Evolutionary conservation across 2,888 invertebrate genomes (phyloP).

Genomic region (Eretmocerus hayati): DNA sequence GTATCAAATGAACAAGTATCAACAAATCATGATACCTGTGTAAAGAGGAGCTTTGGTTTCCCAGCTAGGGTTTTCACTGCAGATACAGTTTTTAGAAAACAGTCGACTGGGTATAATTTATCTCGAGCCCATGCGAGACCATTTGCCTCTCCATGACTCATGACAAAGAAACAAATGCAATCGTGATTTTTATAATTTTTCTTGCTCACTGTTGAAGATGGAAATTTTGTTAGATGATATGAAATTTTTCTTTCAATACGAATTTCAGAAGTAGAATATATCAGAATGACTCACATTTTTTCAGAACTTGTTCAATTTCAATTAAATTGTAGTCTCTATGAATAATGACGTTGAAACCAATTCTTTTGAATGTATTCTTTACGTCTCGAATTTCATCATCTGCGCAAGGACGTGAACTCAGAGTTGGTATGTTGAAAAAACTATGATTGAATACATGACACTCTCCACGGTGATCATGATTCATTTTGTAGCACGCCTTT

Average conservation of each 20-base stretch:
- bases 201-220: slow-evolving; percentile 38
- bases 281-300: slow-evolving; percentile 5
- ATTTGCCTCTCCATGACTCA: slow-evolving; percentile 52
- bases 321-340: background rate
- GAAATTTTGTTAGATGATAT: too few relatives aligned
- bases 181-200: slow-evolving; percentile 51
- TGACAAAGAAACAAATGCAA: slow-evolving; percentile 51
- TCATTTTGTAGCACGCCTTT: slow-evolving; percentile 2
- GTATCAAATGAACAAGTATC: too few relatives aligned
- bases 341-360: slow-evolving; percentile 1
- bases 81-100: slow-evolving; percentile 51
- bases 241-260: too few relatives aligned
- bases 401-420: background rate
- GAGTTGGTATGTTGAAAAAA: too few relatives aligned
- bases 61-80: slow-evolving; percentile 52
- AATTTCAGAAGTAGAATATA: too few relatives aligned
- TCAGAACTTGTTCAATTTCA: slow-evolving; percentile 1
- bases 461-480: slow-evolving; percentile 5
- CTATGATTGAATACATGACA: background rate
- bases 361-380: slow-evolving; percentile 4
- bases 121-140: slow-evolving; percentile 52
- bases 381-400: background rate
- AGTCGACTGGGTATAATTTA: slow-evolving; percentile 47
- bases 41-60: slow-evolving; percentile 56
- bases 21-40: too few relatives aligned